Evolutionary conservation across 2,113 vertebrate genomes (phyloP).

Genomic region (Alethe castanea): DNA sequence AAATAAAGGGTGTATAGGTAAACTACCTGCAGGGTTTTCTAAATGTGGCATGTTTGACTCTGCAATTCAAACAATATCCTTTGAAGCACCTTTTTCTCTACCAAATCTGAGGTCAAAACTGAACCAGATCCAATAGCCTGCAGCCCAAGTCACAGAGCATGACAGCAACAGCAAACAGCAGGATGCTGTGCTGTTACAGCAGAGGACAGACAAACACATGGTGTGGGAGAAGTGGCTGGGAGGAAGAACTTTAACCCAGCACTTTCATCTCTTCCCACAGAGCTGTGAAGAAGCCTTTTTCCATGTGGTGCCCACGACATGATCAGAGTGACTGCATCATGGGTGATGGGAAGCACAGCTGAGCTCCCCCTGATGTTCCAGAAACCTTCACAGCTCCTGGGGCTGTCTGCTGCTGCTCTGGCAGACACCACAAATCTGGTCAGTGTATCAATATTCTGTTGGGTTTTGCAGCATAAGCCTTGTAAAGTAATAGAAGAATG

Average conservation of each 20-base stretch:
- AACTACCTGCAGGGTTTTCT: not conserved
- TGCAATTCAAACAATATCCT: not conserved
- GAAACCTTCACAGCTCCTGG: not conserved
- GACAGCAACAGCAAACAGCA: not conserved
- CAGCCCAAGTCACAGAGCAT: not conserved
- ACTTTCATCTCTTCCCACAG: not conserved
- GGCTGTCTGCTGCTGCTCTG: rapidly evolving
- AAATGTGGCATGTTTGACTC: not conserved
- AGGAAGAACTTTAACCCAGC: not conserved
- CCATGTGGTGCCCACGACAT: rapidly evolving
- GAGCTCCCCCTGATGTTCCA: not conserved
- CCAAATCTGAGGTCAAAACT: not conserved
- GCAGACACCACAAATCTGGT: not conserved
- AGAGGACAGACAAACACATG: not conserved
- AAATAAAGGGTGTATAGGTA: not conserved
- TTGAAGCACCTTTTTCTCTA: not conserved
- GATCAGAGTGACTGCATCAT: not conserved
- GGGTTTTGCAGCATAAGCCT: not conserved
- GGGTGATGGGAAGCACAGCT: not conserved
- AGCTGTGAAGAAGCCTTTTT: not conserved
- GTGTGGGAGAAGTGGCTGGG: not conserved
- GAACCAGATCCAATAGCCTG: rapidly evolving
- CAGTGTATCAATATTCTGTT: rapidly evolving
- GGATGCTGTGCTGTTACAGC: not conserved
- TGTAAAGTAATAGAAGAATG: not conserved